phyloP scores from a whole-genome alignment of 2,888 invertebrate species.

The Darwinula stevensoni region DNA sequence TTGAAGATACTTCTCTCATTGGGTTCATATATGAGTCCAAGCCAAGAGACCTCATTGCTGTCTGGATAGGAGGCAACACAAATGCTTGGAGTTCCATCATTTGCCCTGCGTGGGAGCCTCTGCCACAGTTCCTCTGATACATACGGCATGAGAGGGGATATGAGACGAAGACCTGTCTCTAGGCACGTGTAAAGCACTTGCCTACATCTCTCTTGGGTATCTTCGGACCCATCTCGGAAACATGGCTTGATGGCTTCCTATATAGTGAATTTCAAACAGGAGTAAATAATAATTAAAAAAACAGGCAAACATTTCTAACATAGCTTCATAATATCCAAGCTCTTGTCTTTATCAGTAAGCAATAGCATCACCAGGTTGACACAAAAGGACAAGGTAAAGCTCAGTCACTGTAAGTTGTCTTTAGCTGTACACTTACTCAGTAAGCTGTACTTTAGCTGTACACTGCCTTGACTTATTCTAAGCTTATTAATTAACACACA shows the following conservation, averaged over 20 bases:
- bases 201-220: conserved; percentile 15
- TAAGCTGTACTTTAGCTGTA: no score
- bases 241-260: conserved; percentile 68
- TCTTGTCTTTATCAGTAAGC: no score
- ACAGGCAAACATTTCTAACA: no score
- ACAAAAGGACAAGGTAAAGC: no score
- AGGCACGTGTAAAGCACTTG: conserved; percentile 36
- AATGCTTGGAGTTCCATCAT: conserved; percentile 34
- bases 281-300: no score
- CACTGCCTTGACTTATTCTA: no score
- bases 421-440: no score
- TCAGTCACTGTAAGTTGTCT: no score
- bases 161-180: conserved; percentile 49
- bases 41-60: conserved; percentile 14
- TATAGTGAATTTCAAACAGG: not conserved
- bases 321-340: no score
- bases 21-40: not conserved
- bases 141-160: conserved; percentile 94
- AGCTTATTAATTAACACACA: no score
- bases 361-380: no score
- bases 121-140: conserved; percentile 85
- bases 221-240: conserved; percentile 25
- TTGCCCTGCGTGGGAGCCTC: conserved; percentile 31
- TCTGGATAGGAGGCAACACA: conserved; percentile 61
- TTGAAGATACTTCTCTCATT: no score